Percentiles rank a stretch among this genome's conserved stretches.
Evolutionary conservation across 2,113 vertebrate species (phyloP).

Genomic region (Grus americana): DNA sequence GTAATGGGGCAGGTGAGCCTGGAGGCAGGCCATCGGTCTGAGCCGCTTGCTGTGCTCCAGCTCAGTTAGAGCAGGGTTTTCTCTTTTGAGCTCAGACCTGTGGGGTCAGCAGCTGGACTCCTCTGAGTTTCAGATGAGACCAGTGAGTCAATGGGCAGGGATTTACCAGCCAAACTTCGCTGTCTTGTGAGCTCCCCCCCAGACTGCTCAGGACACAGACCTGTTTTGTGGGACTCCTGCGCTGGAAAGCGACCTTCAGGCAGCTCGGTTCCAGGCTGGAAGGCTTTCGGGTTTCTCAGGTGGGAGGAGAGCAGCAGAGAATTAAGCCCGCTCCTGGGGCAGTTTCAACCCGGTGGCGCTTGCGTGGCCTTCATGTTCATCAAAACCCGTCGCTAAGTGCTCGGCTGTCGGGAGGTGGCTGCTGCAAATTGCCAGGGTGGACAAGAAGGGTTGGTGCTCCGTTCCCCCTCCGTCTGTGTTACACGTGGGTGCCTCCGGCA

Average conservation of each 20-base stretch:
- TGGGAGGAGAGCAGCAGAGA: not conserved
- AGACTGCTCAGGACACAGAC: not conserved
- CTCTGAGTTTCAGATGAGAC: not conserved
- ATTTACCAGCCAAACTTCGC: not conserved
- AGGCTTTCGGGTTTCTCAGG: not conserved
- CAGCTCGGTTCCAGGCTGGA: not conserved
- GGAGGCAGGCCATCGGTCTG: not conserved
- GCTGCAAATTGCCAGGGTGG: not conserved
- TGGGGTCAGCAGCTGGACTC: not conserved
- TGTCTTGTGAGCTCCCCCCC: not conserved
- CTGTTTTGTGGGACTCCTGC: not conserved
- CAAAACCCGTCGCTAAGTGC: not conserved
- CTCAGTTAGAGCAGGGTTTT: not conserved
- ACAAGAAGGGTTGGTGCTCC: not conserved
- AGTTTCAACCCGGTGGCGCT: not conserved
- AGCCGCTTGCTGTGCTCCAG: not conserved
- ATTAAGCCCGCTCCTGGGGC: not conserved
- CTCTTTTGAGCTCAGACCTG: not conserved
- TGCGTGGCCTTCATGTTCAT: not conserved
- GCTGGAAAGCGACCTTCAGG: fast-evolving
- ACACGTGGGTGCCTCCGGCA: fast-evolving
- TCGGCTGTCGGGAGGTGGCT: not conserved
- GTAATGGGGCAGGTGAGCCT: not conserved
- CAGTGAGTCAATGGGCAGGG: not conserved
- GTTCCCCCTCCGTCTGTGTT: not conserved